A percentile compares a stretch with the other conserved stretches of the same genome.
These are phyloP conservation scores for Trichoplusia ni DNA, from an alignment of 1,140 invertebrate species.

Conservation along the genomic window DNA sequence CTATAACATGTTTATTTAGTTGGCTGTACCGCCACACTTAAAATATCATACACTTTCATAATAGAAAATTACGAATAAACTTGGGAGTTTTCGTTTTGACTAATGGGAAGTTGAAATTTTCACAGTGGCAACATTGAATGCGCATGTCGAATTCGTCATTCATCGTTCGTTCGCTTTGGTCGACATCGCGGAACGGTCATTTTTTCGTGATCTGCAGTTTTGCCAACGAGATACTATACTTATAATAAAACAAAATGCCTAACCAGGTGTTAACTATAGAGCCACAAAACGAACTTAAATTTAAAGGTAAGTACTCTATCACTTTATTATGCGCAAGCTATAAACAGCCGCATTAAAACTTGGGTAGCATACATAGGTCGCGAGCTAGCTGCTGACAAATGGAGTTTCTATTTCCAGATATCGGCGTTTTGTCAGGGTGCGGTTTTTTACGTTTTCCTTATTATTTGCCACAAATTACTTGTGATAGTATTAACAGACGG, in stretches of 20 bases:
- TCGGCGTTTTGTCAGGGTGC: slow-evolving; percentile 77
- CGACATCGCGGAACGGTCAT: slow-evolving; percentile 66
- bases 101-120: too few species aligned
- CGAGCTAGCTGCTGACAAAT: slow-evolving; percentile 77
- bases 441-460: slow-evolving; percentile 59
- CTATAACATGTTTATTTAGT: too few species aligned
- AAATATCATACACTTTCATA: too few species aligned
- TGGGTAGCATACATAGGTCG: slow-evolving; percentile 66
- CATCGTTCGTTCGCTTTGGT: slow-evolving; percentile 69
- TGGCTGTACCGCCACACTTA: too few species aligned
- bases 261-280: slow-evolving; percentile 87
- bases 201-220: slow-evolving; percentile 62
- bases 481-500: neutral
- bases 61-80: too few species aligned
- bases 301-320: slow-evolving; percentile 84
- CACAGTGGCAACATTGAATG: too few species aligned
- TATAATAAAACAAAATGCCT: slow-evolving; percentile 77
- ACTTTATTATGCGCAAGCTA: slow-evolving; percentile 46
- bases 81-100: too few species aligned
- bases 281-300: slow-evolving; percentile 87
- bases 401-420: slow-evolving; percentile 81
- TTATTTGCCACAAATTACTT: slow-evolving; percentile 14
- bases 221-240: slow-evolving; percentile 54
- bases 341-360: slow-evolving; percentile 69
- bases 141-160: slow-evolving; percentile 71